These are phyloP conservation scores for Sycophila texana DNA, from an alignment of 2,888 invertebrate genomes.

Conservation along the genomic window DNA sequence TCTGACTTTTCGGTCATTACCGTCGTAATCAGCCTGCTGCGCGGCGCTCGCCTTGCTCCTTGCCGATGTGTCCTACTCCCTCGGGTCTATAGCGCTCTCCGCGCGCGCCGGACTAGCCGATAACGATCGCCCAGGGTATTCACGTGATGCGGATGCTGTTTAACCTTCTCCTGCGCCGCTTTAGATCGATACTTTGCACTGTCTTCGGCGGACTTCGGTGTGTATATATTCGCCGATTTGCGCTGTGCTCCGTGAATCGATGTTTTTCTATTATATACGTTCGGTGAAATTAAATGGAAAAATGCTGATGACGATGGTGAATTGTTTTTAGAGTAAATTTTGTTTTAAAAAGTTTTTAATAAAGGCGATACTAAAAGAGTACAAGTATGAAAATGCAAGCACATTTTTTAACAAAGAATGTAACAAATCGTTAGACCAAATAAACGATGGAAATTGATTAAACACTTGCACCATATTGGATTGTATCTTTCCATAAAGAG, in stretches of 20 bases:
- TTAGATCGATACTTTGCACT: slow-evolving; percentile 20
- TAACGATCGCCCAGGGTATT: slow-evolving; percentile 37
- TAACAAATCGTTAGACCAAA: too few species aligned
- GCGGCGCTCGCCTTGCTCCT: background rate
- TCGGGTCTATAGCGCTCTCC: background rate
- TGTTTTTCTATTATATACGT: too few species aligned
- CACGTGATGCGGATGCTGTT: slow-evolving; percentile 24
- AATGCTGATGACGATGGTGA: too few species aligned
- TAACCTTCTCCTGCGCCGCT: slow-evolving; percentile 22
- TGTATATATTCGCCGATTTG: background rate
- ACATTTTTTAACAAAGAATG: too few species aligned
- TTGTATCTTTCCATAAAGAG: too few species aligned
- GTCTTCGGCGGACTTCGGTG: slow-evolving; percentile 7
- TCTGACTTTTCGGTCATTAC: slow-evolving; percentile 35
- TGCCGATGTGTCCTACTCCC: background rate
- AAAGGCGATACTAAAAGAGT: too few species aligned
- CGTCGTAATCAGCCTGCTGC: slow-evolving; percentile 4
- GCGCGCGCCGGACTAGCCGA: background rate
- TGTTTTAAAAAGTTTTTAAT: too few species aligned
- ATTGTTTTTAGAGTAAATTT: too few species aligned
- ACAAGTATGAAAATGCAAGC: too few species aligned
- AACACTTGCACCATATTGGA: too few species aligned
- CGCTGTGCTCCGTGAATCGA: background rate
- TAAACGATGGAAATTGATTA: too few species aligned
- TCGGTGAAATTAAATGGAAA: too few species aligned